Percentiles rank a stretch among this genome's conserved stretches.
Conservation (phyloP, 2,888 invertebrate genomes). For the Agrenia bidenticulata region DNA sequence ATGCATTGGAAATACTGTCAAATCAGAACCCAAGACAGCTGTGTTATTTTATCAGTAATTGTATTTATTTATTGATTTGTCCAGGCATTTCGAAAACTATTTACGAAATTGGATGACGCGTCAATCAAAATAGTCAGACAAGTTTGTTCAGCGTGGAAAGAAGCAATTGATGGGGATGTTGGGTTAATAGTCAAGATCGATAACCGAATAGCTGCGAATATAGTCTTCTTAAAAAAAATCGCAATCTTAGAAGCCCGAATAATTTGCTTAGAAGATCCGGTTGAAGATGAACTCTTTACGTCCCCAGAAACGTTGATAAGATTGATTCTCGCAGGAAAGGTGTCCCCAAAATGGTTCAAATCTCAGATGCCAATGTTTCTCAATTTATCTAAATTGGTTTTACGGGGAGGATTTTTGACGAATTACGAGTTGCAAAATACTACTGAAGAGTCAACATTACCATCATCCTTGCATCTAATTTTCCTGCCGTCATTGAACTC, state of each 20-base stretch:
- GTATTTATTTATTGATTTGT: background rate
- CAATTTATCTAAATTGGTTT: slow-evolving; percentile 24
- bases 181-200: slow-evolving; percentile 28
- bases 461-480: background rate
- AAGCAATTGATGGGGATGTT: slow-evolving; percentile 19
- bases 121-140: slow-evolving; percentile 21
- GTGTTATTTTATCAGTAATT: background rate
- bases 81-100: slow-evolving; percentile 26
- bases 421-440: slow-evolving; percentile 18
- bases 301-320: slow-evolving; percentile 24
- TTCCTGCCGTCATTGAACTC: background rate
- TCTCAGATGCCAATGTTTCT: slow-evolving; percentile 14
- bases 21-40: too few species aligned
- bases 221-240: slow-evolving; percentile 25
- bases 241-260: slow-evolving; percentile 30
- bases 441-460: background rate
- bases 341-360: slow-evolving; percentile 26
- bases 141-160: slow-evolving; percentile 30
- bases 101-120: slow-evolving; percentile 5
- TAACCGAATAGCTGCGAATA: slow-evolving; percentile 21
- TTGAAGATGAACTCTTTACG: background rate
- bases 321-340: slow-evolving; percentile 23
- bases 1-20: slow-evolving; percentile 4
- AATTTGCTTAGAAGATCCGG: slow-evolving; percentile 12
- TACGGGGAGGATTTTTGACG: slow-evolving; percentile 25